Base-by-base conservation (phyloP, 2,797 vertebrate genomes). In the Lycodopsis pacificus region DNA sequence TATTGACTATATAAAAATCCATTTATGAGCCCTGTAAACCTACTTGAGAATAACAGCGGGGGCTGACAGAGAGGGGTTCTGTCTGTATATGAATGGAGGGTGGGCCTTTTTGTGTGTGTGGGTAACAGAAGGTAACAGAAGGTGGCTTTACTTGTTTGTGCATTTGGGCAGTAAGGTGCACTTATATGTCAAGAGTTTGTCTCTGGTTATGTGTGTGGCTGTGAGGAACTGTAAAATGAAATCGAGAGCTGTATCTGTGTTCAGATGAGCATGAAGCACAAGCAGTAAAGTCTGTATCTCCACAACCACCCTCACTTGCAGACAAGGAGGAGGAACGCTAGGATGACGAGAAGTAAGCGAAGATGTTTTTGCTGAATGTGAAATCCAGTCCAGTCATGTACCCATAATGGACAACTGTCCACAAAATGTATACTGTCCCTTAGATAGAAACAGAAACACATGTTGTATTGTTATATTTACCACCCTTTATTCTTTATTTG, bases 11-110 rank as follows among this genome's bases (percentile, higher is more conserved):
- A 86, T 90, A 92, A 93, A 34, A 91, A 86, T 42, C 71, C 22
- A 69, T 91, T 93, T 91, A 91, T 86, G 87, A 87, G 85, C 63
- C 81, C 80, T 85, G 73, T 93, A 86, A 91, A 90, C 85, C 71
- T 80, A 73, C 76, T 86, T 86, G 80, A 80, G 89, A 91, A 91
- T 85, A 90, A 88, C 77, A 85, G 64, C 70, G 53, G 65, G 53
- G 71, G 54, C 68, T 82, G 77, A 80, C 80, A 69, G 54, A 65
- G 58, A 87, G 63, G 65, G 38, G 71, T 80, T 73, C 34, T 46
- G 68, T 83, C 72, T 80, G 79, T 74, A 83, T 89, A 76, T 84
- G 71, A 86, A 86, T 79, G 10, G 58, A 66, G 62, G 44, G 30
- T 57, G 20, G 53, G 15, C 53, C 53, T 62, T 38, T 65, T 15